Evolutionary conservation across 2,113 vertebrate genomes (phyloP).

Genomic region (Thomomys bottae): DNA sequence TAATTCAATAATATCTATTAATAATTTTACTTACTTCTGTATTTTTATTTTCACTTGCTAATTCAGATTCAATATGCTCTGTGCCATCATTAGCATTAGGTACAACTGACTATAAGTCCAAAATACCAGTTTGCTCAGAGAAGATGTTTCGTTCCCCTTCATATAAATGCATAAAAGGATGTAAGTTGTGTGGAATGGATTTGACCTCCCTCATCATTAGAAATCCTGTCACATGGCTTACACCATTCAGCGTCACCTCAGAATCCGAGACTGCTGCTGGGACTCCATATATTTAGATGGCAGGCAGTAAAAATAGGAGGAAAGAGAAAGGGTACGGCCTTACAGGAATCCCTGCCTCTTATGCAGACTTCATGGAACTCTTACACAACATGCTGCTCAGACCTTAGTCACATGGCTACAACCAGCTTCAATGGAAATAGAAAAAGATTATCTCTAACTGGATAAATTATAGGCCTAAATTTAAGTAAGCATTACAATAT

Average conservation of each 20-base stretch:
- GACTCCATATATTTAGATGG: not conserved
- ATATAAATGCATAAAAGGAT: not conserved
- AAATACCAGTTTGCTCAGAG: not conserved
- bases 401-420: not conserved
- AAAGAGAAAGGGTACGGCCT: not conserved
- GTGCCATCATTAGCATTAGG: not conserved
- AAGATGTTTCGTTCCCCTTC: not conserved
- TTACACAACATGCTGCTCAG: not conserved
- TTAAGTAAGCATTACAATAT: not conserved
- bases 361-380: not conserved
- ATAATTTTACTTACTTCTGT: not conserved
- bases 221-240: not conserved
- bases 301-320: not conserved
- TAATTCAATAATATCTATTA: not conserved
- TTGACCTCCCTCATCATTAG: not conserved
- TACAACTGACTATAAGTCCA: not conserved
- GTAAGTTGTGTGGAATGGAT: not conserved
- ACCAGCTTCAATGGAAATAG: not conserved
- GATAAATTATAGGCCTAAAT: not conserved
- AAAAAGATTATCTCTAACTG: constrained; percentile 17
- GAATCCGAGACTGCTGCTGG: not conserved
- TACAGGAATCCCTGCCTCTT: not conserved
- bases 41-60: constrained; percentile 17
- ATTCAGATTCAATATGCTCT: constrained; percentile 13
- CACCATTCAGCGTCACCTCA: not conserved